Evolutionary conservation across 2,888 invertebrate species (phyloP), one percentile per base, ranked within the genome.

Genomic region (Himalopsyche japonica): DNA sequence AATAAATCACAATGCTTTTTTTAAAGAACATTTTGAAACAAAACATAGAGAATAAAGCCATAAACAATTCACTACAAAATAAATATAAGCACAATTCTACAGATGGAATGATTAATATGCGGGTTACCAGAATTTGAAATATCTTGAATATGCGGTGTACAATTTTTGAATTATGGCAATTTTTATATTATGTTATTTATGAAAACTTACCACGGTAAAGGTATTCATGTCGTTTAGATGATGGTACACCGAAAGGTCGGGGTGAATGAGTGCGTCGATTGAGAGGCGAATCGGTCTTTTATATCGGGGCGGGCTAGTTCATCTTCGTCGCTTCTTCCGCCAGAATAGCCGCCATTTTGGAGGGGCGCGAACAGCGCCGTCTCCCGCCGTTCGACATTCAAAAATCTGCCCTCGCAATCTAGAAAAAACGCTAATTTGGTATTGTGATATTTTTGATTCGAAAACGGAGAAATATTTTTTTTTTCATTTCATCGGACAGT

Each of bases 141-240:
- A 15, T 70, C 10, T 30, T 70, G 70, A 70, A 12, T 27, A 3
- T 15, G 43, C 15, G 70, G 27, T 30, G 70, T 27, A 64, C 27
- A 27, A 70, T 43, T 12, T 43, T 43, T 30, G 70, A 70, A 34
- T 37, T 80, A 70, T 70, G 24, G 70, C 37, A 70, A 70, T 70
- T 27, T 70, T 80, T 79, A 43, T 43, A 70, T 30, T 78, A 27
- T 80, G 76, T 70, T 80, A 80, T 64, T 7, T 70, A 70, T 70
- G 70, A 70, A 70, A 70, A 87, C 87, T 87, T 87, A 87, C 87
- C 87, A 86, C 87, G 81, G 82, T 80, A 80, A 85, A 85, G 82
- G 49, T 86, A 81, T 87, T 87, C 87, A 87, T 87, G 86, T 80
- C 85, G 86, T 83, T 76, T 86, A 76, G 84, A 81, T 78, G 86